Base-by-base conservation (phyloP, 2,888 invertebrate species). In the Melieria omissa region DNA sequence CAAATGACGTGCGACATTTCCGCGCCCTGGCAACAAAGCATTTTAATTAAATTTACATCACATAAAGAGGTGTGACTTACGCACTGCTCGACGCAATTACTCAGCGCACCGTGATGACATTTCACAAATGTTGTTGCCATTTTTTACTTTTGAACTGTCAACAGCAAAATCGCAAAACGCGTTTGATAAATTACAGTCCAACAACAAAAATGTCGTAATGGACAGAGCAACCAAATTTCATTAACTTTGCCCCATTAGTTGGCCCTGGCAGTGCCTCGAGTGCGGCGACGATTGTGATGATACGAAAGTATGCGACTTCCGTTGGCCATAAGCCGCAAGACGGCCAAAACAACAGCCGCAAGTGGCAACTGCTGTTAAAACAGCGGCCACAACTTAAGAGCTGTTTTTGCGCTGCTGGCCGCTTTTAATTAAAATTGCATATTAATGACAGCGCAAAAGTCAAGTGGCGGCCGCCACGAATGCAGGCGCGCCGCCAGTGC, bases 361-460 rank as follows among this genome's bases (percentile, higher is more conserved):
- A n/a, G n/a, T n/a, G n/a, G n/a, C n/a, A n/a, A n/a, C n/a, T n/a
- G 29, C 29, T 29, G 29, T 29, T 3, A 29, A 29, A 29, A 29
- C 29, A 29, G 29, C 29, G 29, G 29, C 29, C 2, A 2, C 29
- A 29, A 29, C 29, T 29, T 29, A 29, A 29, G 29, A 29, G 29
- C 29, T 29, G 29, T 29, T 29, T 70, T 29, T 70, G 29, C 46
- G 54, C 47, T 65, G 64, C 4, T 72, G 46, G 75, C 76, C 75
- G 71, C 73, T 73, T 78, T 78, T 82, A 81, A 83, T 81, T 83
- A 82, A 80, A 81, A 75, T 78, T 83, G 82, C 82, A 81, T 83
- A 78, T 75, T 82, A 81, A 80, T 83, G 79, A 45, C 12, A 54
- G 41, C 14, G 45, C 62, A 69, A 62, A 69, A 46, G 62, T 63